Percentiles rank a stretch among this genome's conserved stretches.
phyloP scores from a whole-genome alignment of 2,888 invertebrate species.

The Silvanus unidentatus region DNA sequence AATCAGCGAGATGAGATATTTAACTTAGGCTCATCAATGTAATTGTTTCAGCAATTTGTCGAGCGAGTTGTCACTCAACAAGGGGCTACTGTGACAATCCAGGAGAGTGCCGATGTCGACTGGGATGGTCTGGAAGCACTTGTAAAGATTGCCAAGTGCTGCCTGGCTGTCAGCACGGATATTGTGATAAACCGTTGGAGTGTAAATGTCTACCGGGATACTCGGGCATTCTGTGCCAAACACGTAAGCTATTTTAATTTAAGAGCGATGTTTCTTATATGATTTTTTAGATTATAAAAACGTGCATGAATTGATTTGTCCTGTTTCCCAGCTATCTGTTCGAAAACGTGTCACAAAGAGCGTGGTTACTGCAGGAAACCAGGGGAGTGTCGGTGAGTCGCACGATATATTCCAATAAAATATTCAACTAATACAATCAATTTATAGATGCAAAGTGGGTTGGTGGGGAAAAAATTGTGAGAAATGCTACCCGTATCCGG shows the following conservation, averaged over 20 bases:
- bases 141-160: constrained; percentile 83
- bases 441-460: constrained; percentile 72
- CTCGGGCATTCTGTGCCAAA: constrained; percentile 82
- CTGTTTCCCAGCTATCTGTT: constrained; percentile 67
- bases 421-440: neutral
- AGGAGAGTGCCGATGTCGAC: constrained; percentile 79
- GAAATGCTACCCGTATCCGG: constrained; percentile 79
- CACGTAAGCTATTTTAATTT: constrained; percentile 64
- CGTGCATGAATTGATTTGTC: too few relatives aligned
- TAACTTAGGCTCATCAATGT: too few relatives aligned
- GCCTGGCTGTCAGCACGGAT: constrained; percentile 88
- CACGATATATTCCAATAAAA: neutral
- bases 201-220: constrained; percentile 89
- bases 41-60: constrained; percentile 82
- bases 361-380: constrained; percentile 79
- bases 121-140: constrained; percentile 85
- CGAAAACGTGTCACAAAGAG: constrained; percentile 73
- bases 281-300: neutral
- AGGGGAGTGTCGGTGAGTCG: constrained; percentile 64
- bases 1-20: too few relatives aligned
- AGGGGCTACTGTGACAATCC: constrained; percentile 83
- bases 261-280: neutral
- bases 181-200: constrained; percentile 82
- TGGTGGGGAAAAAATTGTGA: constrained; percentile 75
- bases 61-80: constrained; percentile 76